Evolutionary conservation across 2,113 vertebrate genomes (phyloP).

Genomic region (Ctenodactylus gundi): DNA sequence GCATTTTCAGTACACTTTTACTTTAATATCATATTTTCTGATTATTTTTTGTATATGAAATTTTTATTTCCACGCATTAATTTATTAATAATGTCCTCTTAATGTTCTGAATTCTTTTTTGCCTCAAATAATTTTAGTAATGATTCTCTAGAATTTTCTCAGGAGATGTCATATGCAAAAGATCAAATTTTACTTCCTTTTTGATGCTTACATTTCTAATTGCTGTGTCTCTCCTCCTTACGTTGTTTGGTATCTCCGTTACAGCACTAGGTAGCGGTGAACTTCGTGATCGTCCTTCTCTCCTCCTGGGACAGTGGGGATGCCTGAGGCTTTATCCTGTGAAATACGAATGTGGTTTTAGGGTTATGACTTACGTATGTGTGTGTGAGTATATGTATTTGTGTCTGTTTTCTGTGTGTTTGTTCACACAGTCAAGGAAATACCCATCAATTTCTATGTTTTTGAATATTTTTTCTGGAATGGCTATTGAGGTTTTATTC

Average conservation of each 20-base stretch:
- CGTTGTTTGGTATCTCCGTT: not conserved
- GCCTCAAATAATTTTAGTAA: not conserved
- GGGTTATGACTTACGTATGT: not conserved
- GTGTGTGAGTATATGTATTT: not conserved
- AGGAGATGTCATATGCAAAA: not conserved
- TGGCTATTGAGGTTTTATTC: constrained; percentile 13
- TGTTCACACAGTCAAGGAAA: not conserved
- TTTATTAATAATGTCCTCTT: not conserved
- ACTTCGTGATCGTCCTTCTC: not conserved
- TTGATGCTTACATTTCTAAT: not conserved
- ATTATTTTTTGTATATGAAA: not conserved
- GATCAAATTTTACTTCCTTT: not conserved
- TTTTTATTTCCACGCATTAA: not conserved
- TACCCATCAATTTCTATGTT: not conserved
- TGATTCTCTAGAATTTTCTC: not conserved
- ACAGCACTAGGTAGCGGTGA: not conserved
- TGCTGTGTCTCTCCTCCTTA: not conserved
- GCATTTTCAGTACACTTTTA: not conserved
- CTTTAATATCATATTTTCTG: not conserved
- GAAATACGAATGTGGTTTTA: not conserved
- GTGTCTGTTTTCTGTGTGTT: not conserved
- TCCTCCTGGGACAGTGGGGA: not conserved
- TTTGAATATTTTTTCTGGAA: not conserved
- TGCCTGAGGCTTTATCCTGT: not conserved
- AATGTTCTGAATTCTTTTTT: not conserved